A percentile compares a stretch with the other conserved stretches of the same genome.
These are phyloP conservation scores for Lathronympha strigana DNA, from an alignment of 2,888 invertebrate genomes.

Conservation along the genomic window DNA sequence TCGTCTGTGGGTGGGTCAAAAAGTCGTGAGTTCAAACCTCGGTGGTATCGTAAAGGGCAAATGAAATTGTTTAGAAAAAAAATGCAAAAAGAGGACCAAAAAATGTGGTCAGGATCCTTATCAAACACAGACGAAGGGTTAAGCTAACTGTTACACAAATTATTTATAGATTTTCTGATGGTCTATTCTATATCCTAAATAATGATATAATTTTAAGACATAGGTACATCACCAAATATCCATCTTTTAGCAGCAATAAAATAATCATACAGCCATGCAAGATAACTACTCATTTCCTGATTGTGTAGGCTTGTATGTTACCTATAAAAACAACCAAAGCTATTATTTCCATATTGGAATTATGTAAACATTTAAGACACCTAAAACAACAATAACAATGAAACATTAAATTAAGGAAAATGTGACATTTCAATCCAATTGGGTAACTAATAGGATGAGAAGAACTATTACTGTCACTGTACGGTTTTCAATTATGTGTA, in stretches of 20 bases:
- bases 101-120: too few species aligned
- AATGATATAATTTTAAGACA: conserved; percentile 43
- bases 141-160: not conserved
- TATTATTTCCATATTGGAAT: conserved; percentile 2
- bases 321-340: conserved; percentile 31
- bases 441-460: too few species aligned
- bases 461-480: too few species aligned
- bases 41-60: too few species aligned
- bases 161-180: not conserved
- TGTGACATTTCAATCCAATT: too few species aligned
- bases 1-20: too few species aligned
- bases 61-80: too few species aligned
- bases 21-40: too few species aligned
- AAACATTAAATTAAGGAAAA: not conserved
- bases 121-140: too few species aligned
- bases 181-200: conserved; percentile 7
- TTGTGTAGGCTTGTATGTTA: conserved; percentile 39
- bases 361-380: not conserved
- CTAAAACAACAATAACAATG: not conserved
- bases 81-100: too few species aligned
- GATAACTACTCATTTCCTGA: conserved; percentile 62
- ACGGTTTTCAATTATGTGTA: too few species aligned
- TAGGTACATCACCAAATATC: conserved; percentile 63
- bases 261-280: conserved; percentile 64
- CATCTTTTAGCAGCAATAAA: conserved; percentile 56